Base-by-base conservation (phyloP, 2,113 vertebrate genomes). In the Bucco capensis region DNA sequence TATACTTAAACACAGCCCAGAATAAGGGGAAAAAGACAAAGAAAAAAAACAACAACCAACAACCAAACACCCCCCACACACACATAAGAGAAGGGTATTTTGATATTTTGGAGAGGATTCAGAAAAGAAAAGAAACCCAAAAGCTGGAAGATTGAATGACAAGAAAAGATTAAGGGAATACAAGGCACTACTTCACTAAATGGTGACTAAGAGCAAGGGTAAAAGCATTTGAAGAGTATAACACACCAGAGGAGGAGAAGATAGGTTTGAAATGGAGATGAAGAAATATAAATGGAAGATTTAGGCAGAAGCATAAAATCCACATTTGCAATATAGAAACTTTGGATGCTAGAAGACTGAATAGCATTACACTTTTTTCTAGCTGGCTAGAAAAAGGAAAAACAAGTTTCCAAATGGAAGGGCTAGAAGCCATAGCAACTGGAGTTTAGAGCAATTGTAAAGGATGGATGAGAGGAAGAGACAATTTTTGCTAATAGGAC, bases 101-200 rank as follows among this genome's bases (percentile, higher is more conserved):
- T 88, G 44, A 23, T 13, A 86, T 66, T 74, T 83, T 88, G 21
- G 79, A 90, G 14, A 96, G 17, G 88, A 72, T 57, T 90, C 86
- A 86, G 35, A 16, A 69, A 19, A 58, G 84, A 72, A 84, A 67
- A 0, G 84, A 77, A 81, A 66, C 0, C 19, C 0, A 2, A 77
- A 90, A 75, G 80, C 78, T 87, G 37, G 21, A 86, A 90, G 81
- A 94, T 73, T 82, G 53, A 90, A 90, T 94, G 92, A 95, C 77
- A 87, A 90, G 77, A 79, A 74, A 91, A 82, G 71, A 95, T 90
- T 85, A 95, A 89, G 65, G 47, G 81, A 93, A 87, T 75, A 96
- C 70, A 82, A 93, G 79, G 77, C 89, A 95, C 84, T 93, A 94
- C 62, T 96, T 93, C 56, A 62, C 58, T 95, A 94, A 96, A 79